phyloP scores from a whole-genome alignment of 2,888 invertebrate genomes.

The Dasysyrphus albostriatus region DNA sequence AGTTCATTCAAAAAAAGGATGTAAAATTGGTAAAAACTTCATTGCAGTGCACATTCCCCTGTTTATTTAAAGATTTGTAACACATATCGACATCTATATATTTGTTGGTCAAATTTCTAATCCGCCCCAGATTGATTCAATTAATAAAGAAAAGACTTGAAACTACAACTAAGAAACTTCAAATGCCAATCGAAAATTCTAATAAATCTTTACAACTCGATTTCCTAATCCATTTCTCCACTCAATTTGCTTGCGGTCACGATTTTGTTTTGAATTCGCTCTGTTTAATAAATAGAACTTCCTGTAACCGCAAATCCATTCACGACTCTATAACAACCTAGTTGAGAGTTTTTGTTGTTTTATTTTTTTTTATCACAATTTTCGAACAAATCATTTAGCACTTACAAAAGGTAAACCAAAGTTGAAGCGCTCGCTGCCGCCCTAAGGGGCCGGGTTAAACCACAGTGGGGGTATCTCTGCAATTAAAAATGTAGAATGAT shows the following conservation, averaged over 20 bases:
- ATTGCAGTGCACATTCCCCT: no score
- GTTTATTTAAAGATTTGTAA: not conserved
- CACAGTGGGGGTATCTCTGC: not conserved
- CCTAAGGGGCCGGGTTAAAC: not conserved
- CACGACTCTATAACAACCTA: conserved; percentile 30
- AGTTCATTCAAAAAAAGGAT: no score
- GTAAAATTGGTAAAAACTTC: no score
- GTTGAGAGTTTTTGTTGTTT: conserved; percentile 2
- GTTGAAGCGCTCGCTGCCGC: conserved; percentile 2
- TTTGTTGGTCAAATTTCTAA: not conserved
- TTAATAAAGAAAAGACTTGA: not conserved
- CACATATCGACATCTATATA: not conserved
- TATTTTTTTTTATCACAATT: conserved; percentile 13
- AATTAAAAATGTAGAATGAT: conserved; percentile 59
- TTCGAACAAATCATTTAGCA: conserved; percentile 47
- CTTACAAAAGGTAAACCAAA: conserved; percentile 33
- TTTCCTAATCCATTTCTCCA: conserved; percentile 25
- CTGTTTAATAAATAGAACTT: conserved; percentile 28
- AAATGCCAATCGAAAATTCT: conserved; percentile 16
- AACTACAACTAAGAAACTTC: not conserved
- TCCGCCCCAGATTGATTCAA: not conserved
- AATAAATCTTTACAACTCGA: conserved; percentile 32
- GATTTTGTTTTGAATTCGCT: conserved; percentile 18
- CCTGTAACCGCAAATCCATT: conserved; percentile 13
- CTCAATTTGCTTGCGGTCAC: conserved; percentile 46